Evolutionary conservation across 2,797 vertebrate species (phyloP), one percentile per base, ranked within the genome.

Genomic region (Notoglanidium macrostoma): DNA sequence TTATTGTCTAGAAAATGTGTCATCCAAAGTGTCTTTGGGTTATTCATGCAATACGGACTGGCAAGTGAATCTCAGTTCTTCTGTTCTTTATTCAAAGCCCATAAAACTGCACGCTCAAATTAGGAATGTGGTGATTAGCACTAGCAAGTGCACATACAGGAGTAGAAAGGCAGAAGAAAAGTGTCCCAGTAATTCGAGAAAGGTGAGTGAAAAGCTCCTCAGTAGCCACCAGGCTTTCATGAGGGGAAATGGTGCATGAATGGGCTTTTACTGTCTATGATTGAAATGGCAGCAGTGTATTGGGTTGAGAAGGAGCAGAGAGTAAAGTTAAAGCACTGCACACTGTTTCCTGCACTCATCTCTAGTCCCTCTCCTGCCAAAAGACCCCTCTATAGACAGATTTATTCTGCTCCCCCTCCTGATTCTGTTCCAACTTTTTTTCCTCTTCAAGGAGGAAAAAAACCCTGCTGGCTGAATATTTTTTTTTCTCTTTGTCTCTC

Each of bases 201-300:
- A 81, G 83, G 85, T 87, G 89, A 90, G 89, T 89, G 91, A 90
- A 89, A 90, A 84, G 86, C 90, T 87, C 57, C 72, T 86, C 85
- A 79, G 79, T 89, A 88, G 88, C 80, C 59, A 85, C 54, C 74
- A 63, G 88, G 78, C 91, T 91, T 88, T 92, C 82, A 92, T 86
- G 90, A 86, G 89, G 68, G 88, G 90, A 92, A 93, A 92, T 92
- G 79, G 87, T 89, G 88, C 82, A 87, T 90, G 89, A 89, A 84
- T 84, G 88, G 59, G 29, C 83, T 92, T 88, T 82, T 73, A 81
- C 85, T 87, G 89, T 57, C 72, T 74, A 26, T 86, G 88, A 89
- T 87, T 67, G 79, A 88, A 91, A 88, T 87, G 59, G 85, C 83
- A 77, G 70, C 83, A 54, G 26, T 15, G 84, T 87, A 35, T 74